Percentiles rank a stretch among this genome's conserved stretches.
These are phyloP conservation scores for Troides oblongomaculatus DNA, from an alignment of 2,888 invertebrate species.

Conservation along the genomic window DNA sequence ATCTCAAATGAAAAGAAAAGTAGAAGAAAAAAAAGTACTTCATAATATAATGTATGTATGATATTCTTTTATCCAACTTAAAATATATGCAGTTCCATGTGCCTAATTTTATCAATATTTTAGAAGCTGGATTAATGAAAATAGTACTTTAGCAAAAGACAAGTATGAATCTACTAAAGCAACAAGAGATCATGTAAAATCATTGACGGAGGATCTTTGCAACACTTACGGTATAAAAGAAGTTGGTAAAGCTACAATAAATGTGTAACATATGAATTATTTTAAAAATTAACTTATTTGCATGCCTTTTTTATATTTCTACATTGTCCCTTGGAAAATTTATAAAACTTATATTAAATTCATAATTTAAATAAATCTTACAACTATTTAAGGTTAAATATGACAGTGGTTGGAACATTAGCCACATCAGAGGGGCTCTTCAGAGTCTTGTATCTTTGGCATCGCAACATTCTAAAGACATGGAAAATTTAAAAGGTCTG, in stretches of 20 bases:
- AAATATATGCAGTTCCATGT: slow-evolving; percentile 13
- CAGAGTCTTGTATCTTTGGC: slow-evolving; percentile 89
- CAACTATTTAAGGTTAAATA: slow-evolving; percentile 75
- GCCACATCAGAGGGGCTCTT: slow-evolving; percentile 94
- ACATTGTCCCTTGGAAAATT: neutral
- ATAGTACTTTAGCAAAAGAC: slow-evolving; percentile 83
- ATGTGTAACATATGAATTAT: slow-evolving; percentile 6
- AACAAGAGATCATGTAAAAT: slow-evolving; percentile 86
- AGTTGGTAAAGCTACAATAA: slow-evolving; percentile 62
- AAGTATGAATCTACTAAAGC: slow-evolving; percentile 84
- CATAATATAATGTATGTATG: slow-evolving; percentile 63
- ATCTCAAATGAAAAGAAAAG: slow-evolving; percentile 58
- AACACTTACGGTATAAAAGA: slow-evolving; percentile 75
- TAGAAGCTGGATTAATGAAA: slow-evolving; percentile 87
- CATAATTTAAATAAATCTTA: neutral
- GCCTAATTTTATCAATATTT: slow-evolving; percentile 37
- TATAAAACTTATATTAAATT: neutral
- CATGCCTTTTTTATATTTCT: neutral
- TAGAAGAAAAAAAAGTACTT: slow-evolving; percentile 60
- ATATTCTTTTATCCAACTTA: neutral
- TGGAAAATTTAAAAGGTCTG: slow-evolving; percentile 83
- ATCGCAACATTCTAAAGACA: slow-evolving; percentile 85
- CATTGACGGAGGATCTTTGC: slow-evolving; percentile 81
- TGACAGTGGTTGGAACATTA: slow-evolving; percentile 93
- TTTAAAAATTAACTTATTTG: neutral